Conservation (phyloP, 2,888 invertebrate species). For the Stegophylla sp. region DNA sequence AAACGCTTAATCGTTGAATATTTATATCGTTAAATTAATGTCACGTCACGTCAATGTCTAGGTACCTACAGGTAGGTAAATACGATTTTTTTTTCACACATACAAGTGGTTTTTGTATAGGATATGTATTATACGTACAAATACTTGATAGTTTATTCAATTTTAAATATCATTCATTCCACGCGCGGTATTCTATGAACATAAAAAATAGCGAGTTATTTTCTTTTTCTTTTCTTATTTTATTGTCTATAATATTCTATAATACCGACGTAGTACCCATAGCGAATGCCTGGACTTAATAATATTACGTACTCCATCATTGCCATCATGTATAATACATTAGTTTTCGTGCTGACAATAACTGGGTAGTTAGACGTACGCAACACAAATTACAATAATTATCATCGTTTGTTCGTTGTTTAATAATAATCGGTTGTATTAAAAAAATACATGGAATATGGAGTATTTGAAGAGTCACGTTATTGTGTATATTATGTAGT, state of each 20-base stretch:
- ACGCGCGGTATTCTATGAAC: not conserved
- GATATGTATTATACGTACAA: too few relatives aligned
- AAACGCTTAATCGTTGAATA: too few relatives aligned
- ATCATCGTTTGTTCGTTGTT: constrained; percentile 5
- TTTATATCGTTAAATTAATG: too few relatives aligned
- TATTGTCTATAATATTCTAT: not conserved
- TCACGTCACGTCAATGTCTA: too few relatives aligned
- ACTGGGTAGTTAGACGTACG: not conserved
- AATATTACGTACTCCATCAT: not conserved
- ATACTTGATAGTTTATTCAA: not conserved
- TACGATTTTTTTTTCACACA: too few relatives aligned
- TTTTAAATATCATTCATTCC: not conserved
- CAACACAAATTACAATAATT: constrained; percentile 37
- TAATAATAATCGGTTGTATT: constrained; percentile 12
- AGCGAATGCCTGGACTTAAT: too few relatives aligned
- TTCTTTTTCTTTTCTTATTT: too few relatives aligned
- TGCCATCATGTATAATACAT: not conserved
- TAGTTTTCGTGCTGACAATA: not conserved
- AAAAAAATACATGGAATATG: not conserved
- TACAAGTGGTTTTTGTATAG: too few relatives aligned
- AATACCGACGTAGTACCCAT: not conserved
- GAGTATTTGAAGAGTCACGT: not conserved
- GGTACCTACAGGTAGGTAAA: too few relatives aligned
- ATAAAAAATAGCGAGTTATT: not conserved
- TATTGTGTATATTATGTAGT: not conserved